Evolutionary conservation across 2,888 invertebrate genomes (phyloP).

Genomic region (Cepaea hortensis): DNA sequence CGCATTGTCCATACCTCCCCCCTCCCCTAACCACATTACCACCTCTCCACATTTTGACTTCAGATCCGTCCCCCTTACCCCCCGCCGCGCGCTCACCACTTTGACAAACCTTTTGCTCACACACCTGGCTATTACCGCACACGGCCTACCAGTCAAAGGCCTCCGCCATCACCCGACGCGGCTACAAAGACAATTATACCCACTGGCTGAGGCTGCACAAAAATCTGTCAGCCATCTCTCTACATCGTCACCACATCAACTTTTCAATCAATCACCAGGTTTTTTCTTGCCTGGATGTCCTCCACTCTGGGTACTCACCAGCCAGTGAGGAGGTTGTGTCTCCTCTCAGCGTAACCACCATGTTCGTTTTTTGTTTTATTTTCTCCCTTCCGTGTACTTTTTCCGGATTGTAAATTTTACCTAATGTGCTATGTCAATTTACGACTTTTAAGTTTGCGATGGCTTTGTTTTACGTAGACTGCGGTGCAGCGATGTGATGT

Average conservation of each 20-base stretch:
- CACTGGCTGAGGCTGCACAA: not conserved
- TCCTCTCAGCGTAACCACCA: not conserved
- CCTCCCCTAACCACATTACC: not conserved
- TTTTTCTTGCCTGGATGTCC: not conserved
- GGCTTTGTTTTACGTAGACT: too few species aligned
- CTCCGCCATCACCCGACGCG: not conserved
- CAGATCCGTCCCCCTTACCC: not conserved
- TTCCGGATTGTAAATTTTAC: too few species aligned
- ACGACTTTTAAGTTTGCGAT: too few species aligned
- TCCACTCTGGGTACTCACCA: not conserved
- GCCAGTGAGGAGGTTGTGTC: not conserved
- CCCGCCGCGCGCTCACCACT: not conserved
- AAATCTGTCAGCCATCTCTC: too few species aligned
- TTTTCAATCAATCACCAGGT: slow-evolving; percentile 3
- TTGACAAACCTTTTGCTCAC: too few species aligned
- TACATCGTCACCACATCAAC: not conserved
- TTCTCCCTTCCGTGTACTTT: too few species aligned
- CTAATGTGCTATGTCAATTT: too few species aligned
- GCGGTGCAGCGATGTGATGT: too few species aligned
- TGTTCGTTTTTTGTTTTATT: too few species aligned
- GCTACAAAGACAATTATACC: slow-evolving; percentile 2
- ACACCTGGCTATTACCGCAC: not conserved
- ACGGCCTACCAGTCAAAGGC: not conserved
- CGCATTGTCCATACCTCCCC: not conserved
- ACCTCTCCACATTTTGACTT: not conserved